Conservation (phyloP, 2,797 vertebrate species). For the Glossophaga mutica region DNA sequence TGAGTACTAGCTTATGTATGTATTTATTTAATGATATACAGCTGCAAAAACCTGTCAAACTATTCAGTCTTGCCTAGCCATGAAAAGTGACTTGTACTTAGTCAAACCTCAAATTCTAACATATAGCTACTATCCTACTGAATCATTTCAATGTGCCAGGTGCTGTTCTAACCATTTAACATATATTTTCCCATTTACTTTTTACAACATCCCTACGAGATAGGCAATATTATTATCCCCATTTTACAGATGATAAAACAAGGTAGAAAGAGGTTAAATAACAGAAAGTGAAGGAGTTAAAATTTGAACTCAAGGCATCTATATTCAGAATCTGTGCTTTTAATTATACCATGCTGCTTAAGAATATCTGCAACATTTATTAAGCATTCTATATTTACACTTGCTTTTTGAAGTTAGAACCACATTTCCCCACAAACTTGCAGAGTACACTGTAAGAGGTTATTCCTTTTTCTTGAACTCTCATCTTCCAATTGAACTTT, state of each 20-base stretch:
- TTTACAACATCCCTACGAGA: neutral
- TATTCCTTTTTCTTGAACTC: neutral
- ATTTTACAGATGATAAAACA: slow-evolving; percentile 4
- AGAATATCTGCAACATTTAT: neutral
- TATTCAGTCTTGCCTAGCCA: neutral
- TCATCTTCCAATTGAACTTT: neutral
- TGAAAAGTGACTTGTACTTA: neutral
- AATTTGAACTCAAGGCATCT: slow-evolving; percentile 15
- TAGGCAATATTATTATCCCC: neutral
- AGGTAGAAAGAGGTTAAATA: neutral
- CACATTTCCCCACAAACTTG: neutral
- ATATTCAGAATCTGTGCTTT: neutral
- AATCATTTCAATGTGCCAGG: neutral
- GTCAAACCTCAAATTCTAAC: slow-evolving; percentile 21
- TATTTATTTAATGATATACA: neutral
- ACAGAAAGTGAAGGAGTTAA: neutral
- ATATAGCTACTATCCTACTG: neutral
- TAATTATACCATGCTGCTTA: neutral
- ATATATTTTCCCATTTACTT: neutral
- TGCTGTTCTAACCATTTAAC: neutral
- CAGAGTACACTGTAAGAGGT: neutral
- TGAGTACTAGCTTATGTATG: neutral
- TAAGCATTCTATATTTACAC: neutral
- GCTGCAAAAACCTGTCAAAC: neutral
- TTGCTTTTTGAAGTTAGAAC: slow-evolving; percentile 10